Conservation (phyloP, 2,797 vertebrate genomes). For the Sebastes hopkinsi region DNA sequence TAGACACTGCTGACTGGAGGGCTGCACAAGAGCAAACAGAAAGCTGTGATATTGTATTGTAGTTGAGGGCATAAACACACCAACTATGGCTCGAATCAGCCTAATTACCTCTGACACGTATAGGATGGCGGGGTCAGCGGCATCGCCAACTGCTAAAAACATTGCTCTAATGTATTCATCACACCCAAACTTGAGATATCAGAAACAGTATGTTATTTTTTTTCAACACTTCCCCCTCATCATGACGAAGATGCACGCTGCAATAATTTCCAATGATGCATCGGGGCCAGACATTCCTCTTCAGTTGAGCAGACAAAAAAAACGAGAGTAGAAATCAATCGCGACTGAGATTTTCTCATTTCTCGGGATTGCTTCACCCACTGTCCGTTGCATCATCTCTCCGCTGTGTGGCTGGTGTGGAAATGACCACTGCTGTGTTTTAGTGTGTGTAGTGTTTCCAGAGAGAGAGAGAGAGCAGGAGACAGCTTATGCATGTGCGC, state of each 20-base stretch:
- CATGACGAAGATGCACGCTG: conserved; percentile 20
- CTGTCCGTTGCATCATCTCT: conserved; percentile 40
- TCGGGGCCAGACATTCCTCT: conserved; percentile 18
- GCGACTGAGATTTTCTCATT: conserved; percentile 35
- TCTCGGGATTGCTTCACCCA: conserved; percentile 48
- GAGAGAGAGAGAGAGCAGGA: conserved; percentile 5
- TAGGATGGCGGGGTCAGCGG: conserved; percentile 50
- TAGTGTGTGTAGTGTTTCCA: not conserved
- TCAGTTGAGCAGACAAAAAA: conserved; percentile 15
- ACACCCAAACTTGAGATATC: conserved; percentile 53
- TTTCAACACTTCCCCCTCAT: conserved; percentile 33
- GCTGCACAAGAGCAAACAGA: conserved; percentile 25
- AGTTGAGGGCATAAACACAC: conserved; percentile 42
- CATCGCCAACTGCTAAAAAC: conserved; percentile 23
- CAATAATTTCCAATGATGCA: conserved; percentile 21
- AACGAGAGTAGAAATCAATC: conserved; percentile 43
- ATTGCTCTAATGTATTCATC: conserved; percentile 48
- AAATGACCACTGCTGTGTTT: conserved; percentile 45
- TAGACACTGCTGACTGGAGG: conserved; percentile 44
- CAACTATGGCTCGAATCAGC: conserved; percentile 8
- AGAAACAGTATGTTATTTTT: conserved; percentile 38
- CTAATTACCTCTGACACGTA: conserved; percentile 63
- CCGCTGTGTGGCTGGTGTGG: conserved; percentile 29
- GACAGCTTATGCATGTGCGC: conserved; percentile 36
- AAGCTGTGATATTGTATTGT: conserved; percentile 40